Evolutionary conservation across 1,140 invertebrate genomes (phyloP).

Genomic region (Atta texana): DNA sequence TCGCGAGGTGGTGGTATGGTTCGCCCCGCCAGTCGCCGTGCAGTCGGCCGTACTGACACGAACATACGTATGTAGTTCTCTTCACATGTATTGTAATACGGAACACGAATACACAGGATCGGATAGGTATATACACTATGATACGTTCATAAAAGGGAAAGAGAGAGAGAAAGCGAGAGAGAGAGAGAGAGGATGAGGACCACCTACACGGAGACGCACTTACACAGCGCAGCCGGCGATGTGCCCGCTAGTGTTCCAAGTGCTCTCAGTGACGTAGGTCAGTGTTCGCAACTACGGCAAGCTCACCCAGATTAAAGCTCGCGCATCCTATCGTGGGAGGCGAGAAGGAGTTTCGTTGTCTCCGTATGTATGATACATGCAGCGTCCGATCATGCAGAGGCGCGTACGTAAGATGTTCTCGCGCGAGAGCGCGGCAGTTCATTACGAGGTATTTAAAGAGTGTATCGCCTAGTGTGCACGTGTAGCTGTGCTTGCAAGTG

Average conservation of each 20-base stretch:
- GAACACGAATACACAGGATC: background rate
- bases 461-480: constrained; percentile 46
- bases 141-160: background rate
- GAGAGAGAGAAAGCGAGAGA: constrained; percentile 30
- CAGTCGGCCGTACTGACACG: constrained; percentile 66
- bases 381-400: constrained; percentile 48
- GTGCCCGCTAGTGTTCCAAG: constrained; percentile 69
- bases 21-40: constrained; percentile 71
- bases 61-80: constrained; percentile 17
- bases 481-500: constrained; percentile 48
- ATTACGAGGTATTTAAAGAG: constrained; percentile 61
- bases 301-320: constrained; percentile 56
- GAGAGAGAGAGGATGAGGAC: constrained; percentile 52
- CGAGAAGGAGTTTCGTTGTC: background rate
- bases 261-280: constrained; percentile 79
- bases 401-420: constrained; percentile 61
- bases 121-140: background rate
- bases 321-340: background rate
- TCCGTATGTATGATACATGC: constrained; percentile 4
- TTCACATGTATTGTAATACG: background rate
- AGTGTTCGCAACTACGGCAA: constrained; percentile 75
- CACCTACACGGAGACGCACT: constrained; percentile 25
- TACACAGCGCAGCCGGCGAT: constrained; percentile 32
- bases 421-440: constrained; percentile 32
- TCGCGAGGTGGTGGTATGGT: constrained; percentile 82